These are phyloP conservation scores for Astropecten irregularis DNA, from an alignment of 53 echinoderm and acorn worm genomes.

Conservation along the genomic window DNA sequence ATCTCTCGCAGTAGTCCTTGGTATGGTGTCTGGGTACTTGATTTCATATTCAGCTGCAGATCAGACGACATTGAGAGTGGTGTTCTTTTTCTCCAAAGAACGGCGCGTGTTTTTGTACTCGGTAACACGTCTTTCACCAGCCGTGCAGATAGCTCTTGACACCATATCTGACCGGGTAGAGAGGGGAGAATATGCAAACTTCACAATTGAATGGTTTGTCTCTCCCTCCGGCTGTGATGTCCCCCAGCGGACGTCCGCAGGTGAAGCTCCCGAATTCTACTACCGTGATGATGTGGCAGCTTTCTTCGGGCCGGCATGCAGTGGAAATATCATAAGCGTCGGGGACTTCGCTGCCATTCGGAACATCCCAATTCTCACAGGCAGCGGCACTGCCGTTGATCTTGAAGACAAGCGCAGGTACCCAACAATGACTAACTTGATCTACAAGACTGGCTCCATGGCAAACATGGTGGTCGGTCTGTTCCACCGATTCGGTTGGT, in stretches of 20 bases:
- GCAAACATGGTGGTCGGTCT: slow-evolving; percentile 4
- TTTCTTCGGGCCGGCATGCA: slow-evolving; percentile 83
- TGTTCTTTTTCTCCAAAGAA: background rate
- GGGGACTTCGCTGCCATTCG: slow-evolving; percentile 73
- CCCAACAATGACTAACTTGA: slow-evolving; percentile 32
- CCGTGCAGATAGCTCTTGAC: slow-evolving; percentile 76
- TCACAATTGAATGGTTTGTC: slow-evolving; percentile 39
- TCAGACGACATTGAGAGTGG: background rate
- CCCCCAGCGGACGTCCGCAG: background rate
- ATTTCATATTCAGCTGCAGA: too few species aligned
- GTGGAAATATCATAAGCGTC: slow-evolving; percentile 54
- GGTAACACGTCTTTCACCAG: slow-evolving; percentile 45
- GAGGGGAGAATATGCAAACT: slow-evolving; percentile 68
- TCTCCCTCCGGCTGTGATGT: background rate
- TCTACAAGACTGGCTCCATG: slow-evolving; percentile 6
- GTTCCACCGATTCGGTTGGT: slow-evolving; percentile 1
- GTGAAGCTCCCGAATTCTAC: slow-evolving; percentile 28
- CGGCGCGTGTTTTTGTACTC: background rate
- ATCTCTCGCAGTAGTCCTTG: too few species aligned
- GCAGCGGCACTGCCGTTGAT: background rate
- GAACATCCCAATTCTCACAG: slow-evolving; percentile 75
- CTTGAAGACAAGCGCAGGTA: slow-evolving; percentile 60
- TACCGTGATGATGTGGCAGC: slow-evolving; percentile 45
- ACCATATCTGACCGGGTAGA: slow-evolving; percentile 53
- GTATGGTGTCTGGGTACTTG: too few species aligned